Conservation (phyloP, 2,113 vertebrate species). For the Brachyhypopomus occidentalis region DNA sequence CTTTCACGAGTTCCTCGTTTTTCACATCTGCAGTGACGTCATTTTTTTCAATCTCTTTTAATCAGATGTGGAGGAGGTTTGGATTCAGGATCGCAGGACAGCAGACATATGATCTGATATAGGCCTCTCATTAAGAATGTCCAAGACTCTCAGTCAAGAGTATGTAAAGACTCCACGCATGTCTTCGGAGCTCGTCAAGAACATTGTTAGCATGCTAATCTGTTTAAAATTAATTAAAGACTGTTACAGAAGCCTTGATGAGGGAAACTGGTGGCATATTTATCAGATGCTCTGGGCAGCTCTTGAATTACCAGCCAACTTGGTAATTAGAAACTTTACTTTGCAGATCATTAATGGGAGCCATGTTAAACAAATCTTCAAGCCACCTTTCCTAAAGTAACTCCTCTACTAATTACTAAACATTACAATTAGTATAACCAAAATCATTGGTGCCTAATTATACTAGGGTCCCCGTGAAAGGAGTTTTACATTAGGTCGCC, state of each 20-base stretch:
- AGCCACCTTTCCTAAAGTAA: constrained; percentile 48
- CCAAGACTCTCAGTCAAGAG: neutral
- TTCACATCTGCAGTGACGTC: neutral
- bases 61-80: neutral
- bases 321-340: constrained; percentile 53
- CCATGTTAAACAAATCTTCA: constrained; percentile 52
- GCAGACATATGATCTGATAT: neutral
- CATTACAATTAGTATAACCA: constrained; percentile 53
- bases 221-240: constrained; percentile 51
- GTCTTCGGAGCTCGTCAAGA: constrained; percentile 10
- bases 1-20: neutral
- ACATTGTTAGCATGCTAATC: constrained; percentile 32
- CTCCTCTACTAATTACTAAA: constrained; percentile 55
- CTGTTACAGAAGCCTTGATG: constrained; percentile 32
- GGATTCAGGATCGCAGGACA: neutral
- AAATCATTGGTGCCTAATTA: constrained; percentile 54
- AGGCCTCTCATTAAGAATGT: neutral
- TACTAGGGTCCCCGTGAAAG: constrained; percentile 36
- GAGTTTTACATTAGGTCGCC: constrained; percentile 36
- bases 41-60: neutral
- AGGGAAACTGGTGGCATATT: constrained; percentile 48
- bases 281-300: constrained; percentile 49
- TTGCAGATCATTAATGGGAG: constrained; percentile 53
- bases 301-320: constrained; percentile 53
- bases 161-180: neutral